These are phyloP conservation scores for Catharus bicknelli DNA, from an alignment of 2,113 vertebrate species.

Conservation along the genomic window DNA sequence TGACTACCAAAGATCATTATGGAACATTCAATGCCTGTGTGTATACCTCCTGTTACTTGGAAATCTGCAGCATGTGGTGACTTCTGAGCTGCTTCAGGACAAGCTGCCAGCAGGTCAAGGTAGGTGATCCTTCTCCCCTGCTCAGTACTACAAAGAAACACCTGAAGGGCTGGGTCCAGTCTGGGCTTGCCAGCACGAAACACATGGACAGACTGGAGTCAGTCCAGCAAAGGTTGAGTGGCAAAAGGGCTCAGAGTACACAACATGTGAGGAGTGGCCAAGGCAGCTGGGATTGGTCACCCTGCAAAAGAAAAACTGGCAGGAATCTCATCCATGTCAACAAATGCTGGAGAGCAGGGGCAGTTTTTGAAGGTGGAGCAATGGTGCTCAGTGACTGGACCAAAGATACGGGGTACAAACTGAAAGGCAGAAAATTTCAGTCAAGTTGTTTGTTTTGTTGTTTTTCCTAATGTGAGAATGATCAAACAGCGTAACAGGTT, in stretches of 20 bases:
- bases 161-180: neutral
- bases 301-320: neutral
- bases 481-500: neutral
- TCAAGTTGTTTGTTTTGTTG: neutral
- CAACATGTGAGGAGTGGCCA: neutral
- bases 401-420: neutral
- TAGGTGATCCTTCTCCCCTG: neutral
- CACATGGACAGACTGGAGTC: neutral
- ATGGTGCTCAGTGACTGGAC: too few species aligned
- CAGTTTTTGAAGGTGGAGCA: neutral
- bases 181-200: neutral
- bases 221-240: neutral
- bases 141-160: neutral
- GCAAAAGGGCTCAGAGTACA: neutral
- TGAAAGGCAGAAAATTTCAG: neutral
- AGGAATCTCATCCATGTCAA: neutral
- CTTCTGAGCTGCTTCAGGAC: neutral
- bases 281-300: neutral
- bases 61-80: neutral
- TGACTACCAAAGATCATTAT: neutral
- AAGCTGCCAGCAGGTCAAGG: neutral
- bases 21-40: neutral
- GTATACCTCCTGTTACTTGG: neutral
- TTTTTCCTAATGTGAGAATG: neutral
- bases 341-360: accelerated